Base-by-base conservation (phyloP, 2,888 invertebrate genomes). In the Augiades crinisus region DNA sequence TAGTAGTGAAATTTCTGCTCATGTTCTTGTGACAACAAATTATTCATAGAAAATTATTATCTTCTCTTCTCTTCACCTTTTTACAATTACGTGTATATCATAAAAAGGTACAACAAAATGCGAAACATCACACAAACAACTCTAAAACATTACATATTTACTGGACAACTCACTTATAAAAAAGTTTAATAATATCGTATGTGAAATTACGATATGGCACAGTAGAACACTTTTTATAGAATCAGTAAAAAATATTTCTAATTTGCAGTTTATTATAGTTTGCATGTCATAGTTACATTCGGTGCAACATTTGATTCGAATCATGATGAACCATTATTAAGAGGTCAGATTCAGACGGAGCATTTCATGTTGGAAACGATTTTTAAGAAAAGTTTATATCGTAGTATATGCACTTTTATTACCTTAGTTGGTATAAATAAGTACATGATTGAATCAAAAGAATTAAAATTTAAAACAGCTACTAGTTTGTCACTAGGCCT, bases 131-230 rank as follows among this genome's bases (percentile, higher is more conserved):
- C 36, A 27, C 27, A 44, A 50, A 37, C 16, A 30, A 16, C 4
- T 45, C 22, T 24, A 34, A 27, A 49, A 49, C 14, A 13, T 41
- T 5, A 34, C 7, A 10, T 27, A 21, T 16, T 44, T 16, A 50
- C 19, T 44, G 43, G 37, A 51, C 30, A 27, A 31, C 19, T 36
- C 27, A 43, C 50, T 43, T 43, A 37, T 8, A 44, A 17, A 44
- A 51, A 44, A 45, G 13, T 31, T 44, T 43, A 43, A 36, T 44
- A 51, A 51, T 51, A 51, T 44, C 44, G 44, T 51, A 37, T 44
- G 21, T 37, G 37, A 51, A 36, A 31, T 37, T 37, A 44, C 51
- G 51, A 51, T 31, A 51, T 51, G 51, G 51, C 51, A 51, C 51
- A 37, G 22, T 22, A 43, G 43, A 50, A 50, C 50, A 37, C 44